Evolutionary conservation across 1,140 invertebrate genomes (phyloP), one percentile per base, ranked within the genome.

Genomic region (Meloidogyne exigua): DNA sequence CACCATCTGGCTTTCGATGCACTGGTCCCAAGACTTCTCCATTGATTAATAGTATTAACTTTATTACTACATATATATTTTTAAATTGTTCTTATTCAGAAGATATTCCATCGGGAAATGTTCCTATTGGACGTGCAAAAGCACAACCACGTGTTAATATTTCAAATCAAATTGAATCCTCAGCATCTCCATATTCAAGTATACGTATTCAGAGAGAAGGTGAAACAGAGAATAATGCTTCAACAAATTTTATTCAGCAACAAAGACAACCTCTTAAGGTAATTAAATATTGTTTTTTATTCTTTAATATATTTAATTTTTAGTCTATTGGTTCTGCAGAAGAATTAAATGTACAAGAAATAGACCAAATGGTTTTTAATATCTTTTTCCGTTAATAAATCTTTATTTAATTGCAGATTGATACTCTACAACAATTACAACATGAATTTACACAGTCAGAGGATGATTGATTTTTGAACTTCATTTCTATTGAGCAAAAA

Each of bases 391-490:
- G 2, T 70, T 42, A 25, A 26, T 62, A 39, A 23, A 25, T 44
- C 44, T 70, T n/a, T 18, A 32, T 18, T 39, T 39, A 5, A 23
- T 23, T 73, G 25, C 12, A 76, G 74, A 79, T 79, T 57, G 77
- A 79, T 32, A 79, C 77, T 18, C 44, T 79, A 21, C 77, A 79
- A 49, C 77, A 79, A 25, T 25, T 79, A 32, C 77, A 79, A 49
- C 77, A 79, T n/a, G 77, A 80, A 57, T 79, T 79, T 63, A 79
- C 77, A 25, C 79, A 77, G 18, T 68, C 26, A 72, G 65, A 79
- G 12, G 49, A 69, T 28, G 26, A 57, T 57, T 57, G n/a, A 57
- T 57, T 57, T 57, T 9, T n/a, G 18, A 1, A 44, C 15, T 44
- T 44, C 1, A 44, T 15, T 44, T 44, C 0, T 44, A 15, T 15